phyloP scores from a whole-genome alignment of 2,888 invertebrate species.

The Noctua comes region DNA sequence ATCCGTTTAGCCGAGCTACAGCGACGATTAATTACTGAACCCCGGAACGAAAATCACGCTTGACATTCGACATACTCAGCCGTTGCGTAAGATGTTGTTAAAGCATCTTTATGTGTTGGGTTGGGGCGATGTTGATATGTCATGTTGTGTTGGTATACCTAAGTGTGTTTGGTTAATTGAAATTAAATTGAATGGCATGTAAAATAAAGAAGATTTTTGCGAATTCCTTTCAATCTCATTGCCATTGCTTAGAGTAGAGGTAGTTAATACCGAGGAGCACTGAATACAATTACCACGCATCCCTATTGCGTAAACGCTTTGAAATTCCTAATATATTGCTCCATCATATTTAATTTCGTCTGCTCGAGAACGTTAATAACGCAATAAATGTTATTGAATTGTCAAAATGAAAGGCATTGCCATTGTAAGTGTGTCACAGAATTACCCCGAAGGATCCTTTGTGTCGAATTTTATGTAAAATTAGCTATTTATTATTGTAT shows the following conservation, averaged over 20 bases:
- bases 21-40: slow-evolving; percentile 60
- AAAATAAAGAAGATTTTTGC: not conserved
- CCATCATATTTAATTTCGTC: not conserved
- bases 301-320: not conserved
- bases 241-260: not conserved
- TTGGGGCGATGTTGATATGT: not conserved
- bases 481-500: not conserved
- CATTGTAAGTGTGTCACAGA: not conserved
- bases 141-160: not conserved
- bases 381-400: not conserved
- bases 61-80: slow-evolving; percentile 43
- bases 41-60: slow-evolving; percentile 59
- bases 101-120: not conserved
- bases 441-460: not conserved
- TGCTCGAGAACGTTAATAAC: not conserved
- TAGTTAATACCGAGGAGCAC: not conserved
- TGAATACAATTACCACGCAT: not conserved
- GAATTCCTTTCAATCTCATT: not conserved
- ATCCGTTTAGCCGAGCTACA: slow-evolving; percentile 56
- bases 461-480: not conserved
- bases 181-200: not conserved
- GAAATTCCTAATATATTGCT: not conserved
- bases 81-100: slow-evolving; percentile 41
- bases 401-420: not conserved
- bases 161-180: not conserved